These are phyloP conservation scores for Polypedilum vanderplanki DNA, from an alignment of 1,140 invertebrate genomes.

Conservation along the genomic window DNA sequence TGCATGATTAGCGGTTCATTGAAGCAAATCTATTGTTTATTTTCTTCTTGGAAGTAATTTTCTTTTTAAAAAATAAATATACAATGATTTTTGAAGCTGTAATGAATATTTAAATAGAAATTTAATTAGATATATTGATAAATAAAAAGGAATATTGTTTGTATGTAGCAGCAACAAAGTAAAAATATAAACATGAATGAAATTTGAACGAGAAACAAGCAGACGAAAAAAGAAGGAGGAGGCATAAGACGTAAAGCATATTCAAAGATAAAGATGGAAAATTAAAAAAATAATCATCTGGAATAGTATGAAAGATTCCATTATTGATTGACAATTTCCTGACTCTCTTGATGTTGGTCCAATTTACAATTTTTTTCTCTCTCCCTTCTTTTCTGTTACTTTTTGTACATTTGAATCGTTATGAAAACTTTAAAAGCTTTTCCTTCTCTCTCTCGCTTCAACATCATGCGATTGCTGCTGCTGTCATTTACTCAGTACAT, in stretches of 20 bases:
- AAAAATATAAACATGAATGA: too few relatives aligned
- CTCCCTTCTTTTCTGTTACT: not conserved
- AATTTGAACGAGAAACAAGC: too few relatives aligned
- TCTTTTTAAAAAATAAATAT: too few relatives aligned
- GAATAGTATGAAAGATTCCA: not conserved
- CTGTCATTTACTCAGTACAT: constrained; percentile 8
- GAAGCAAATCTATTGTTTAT: constrained; percentile 7
- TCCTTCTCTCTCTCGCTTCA: not conserved
- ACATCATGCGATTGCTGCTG: constrained; percentile 7
- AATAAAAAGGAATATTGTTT: too few relatives aligned
- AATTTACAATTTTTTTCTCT: not conserved
- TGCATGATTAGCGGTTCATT: not conserved
- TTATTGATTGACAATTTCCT: constrained; percentile 19
- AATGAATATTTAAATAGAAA: too few relatives aligned
- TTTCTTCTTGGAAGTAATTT: not conserved
- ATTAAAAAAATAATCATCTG: constrained; percentile 7
- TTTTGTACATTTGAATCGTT: not conserved
- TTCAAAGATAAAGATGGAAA: constrained; percentile 19
- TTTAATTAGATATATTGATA: too few relatives aligned
- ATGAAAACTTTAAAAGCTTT: constrained; percentile 10
- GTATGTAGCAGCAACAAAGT: too few relatives aligned
- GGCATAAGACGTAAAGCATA: not conserved
- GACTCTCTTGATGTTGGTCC: not conserved
- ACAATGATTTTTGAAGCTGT: too few relatives aligned
- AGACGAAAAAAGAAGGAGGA: too few relatives aligned